phyloP scores from a whole-genome alignment of 2,888 invertebrate species.

The Scaptodrosophila latifasciaeformis region DNA sequence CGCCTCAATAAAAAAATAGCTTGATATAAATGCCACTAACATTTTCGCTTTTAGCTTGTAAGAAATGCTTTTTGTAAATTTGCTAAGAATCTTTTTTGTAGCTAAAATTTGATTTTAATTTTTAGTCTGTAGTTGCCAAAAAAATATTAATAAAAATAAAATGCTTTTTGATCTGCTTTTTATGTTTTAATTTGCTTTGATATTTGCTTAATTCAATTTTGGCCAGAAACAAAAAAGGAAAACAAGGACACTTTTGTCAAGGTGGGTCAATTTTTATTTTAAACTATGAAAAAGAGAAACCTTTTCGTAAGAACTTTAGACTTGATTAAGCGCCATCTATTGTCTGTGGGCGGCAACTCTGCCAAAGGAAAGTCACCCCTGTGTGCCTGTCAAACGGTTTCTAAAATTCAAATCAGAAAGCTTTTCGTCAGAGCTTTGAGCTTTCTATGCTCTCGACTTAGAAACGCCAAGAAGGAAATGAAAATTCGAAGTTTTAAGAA shows the following conservation, averaged over 20 bases:
- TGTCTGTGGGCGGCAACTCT: constrained; percentile 25
- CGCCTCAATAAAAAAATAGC: no score
- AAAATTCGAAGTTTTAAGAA: no score
- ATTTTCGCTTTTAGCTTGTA: constrained; percentile 30
- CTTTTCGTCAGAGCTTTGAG: constrained; percentile 51
- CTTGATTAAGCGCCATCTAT: constrained; percentile 57
- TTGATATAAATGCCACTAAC: constrained; percentile 53
- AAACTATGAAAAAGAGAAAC: no score
- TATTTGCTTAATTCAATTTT: no score
- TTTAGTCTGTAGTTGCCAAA: constrained; percentile 15
- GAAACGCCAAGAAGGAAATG: no score
- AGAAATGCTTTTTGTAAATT: constrained; percentile 44
- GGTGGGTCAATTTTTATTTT: no score
- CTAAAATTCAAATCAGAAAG: constrained; percentile 64
- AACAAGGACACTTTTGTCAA: no score
- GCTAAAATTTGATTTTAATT: constrained; percentile 1
- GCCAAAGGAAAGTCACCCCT: constrained; percentile 7
- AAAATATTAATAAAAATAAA: no score
- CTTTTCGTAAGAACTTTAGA: not conserved
- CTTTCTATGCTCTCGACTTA: no score
- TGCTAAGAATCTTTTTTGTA: no score
- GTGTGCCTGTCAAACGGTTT: constrained; percentile 37
- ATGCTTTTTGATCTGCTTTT: constrained; percentile 26
- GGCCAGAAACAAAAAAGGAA: no score
- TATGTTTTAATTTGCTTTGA: constrained; percentile 30